Conservation (phyloP, 2,888 invertebrate genomes). For the Abscondita cerata region DNA sequence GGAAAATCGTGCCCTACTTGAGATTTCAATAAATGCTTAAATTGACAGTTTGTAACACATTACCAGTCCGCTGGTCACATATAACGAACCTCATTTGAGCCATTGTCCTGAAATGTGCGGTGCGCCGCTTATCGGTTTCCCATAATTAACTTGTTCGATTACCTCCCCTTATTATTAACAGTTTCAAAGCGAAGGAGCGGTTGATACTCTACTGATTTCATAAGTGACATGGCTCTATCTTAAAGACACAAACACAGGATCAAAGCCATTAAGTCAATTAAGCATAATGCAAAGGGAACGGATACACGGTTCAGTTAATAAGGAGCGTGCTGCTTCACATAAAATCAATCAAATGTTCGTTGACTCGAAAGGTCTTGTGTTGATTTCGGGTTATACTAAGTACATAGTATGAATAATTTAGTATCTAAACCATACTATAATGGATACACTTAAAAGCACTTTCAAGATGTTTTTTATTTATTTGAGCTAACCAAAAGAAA, state of each 20-base stretch:
- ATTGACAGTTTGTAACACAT: constrained; percentile 33
- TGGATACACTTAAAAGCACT: constrained; percentile 1
- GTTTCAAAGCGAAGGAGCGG: constrained; percentile 25
- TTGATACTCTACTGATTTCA: constrained; percentile 23
- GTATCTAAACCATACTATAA: neutral
- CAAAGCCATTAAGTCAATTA: constrained; percentile 36
- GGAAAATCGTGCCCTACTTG: constrained; percentile 35
- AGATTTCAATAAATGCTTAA: constrained; percentile 36
- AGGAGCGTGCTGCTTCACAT: constrained; percentile 26
- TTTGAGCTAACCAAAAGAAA: no score
- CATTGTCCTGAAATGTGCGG: constrained; percentile 25
- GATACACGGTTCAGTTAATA: constrained; percentile 35
- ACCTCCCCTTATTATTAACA: constrained; percentile 29
- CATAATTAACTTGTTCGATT: constrained; percentile 32
- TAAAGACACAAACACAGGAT: constrained; percentile 35
- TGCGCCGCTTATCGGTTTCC: constrained; percentile 25
- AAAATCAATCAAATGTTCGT: constrained; percentile 33
- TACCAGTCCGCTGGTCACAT: constrained; percentile 30
- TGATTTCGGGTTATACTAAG: constrained; percentile 20
- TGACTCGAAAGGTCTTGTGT: constrained; percentile 24
- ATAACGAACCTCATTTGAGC: constrained; percentile 28
- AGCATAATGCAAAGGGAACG: constrained; percentile 31
- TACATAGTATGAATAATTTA: constrained; percentile 10
- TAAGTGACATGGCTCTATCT: constrained; percentile 25
- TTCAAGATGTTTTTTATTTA: no score